Evolutionary conservation across 2,888 invertebrate genomes (phyloP).

Genomic region (Temnothorax unifasciatus): DNA sequence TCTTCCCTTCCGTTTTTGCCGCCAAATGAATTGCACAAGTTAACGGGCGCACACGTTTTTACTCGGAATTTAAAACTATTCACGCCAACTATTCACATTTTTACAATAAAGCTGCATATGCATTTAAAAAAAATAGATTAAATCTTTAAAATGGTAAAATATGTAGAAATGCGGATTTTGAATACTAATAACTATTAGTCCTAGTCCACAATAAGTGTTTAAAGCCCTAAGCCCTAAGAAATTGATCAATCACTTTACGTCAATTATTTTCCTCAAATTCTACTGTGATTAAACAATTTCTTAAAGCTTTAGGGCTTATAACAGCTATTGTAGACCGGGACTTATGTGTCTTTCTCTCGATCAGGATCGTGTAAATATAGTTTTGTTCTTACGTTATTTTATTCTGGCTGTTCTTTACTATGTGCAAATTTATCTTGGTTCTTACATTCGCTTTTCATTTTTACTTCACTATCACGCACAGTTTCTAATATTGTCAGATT

Average conservation of each 20-base stretch:
- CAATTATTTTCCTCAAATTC: no score
- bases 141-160: neutral
- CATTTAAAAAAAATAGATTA: neutral
- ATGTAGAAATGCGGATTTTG: neutral
- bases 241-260: no score
- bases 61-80: slow-evolving; percentile 1
- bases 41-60: slow-evolving; percentile 38
- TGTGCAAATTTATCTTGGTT: neutral
- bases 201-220: no score
- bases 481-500: neutral
- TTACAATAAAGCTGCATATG: no score
- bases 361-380: slow-evolving; percentile 56
- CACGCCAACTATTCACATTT: neutral
- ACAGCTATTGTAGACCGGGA: no score
- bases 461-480: neutral
- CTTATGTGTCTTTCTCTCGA: neutral
- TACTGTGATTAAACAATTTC: no score
- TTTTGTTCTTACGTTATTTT: slow-evolving; percentile 56
- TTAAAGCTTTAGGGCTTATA: no score
- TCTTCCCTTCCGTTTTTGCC: slow-evolving; percentile 59
- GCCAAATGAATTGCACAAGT: slow-evolving; percentile 20
- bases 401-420: neutral
- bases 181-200: neutral
- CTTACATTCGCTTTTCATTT: neutral
- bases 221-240: no score